Conservation (phyloP, 2,113 vertebrate species). For the Lipophrys pholis region DNA sequence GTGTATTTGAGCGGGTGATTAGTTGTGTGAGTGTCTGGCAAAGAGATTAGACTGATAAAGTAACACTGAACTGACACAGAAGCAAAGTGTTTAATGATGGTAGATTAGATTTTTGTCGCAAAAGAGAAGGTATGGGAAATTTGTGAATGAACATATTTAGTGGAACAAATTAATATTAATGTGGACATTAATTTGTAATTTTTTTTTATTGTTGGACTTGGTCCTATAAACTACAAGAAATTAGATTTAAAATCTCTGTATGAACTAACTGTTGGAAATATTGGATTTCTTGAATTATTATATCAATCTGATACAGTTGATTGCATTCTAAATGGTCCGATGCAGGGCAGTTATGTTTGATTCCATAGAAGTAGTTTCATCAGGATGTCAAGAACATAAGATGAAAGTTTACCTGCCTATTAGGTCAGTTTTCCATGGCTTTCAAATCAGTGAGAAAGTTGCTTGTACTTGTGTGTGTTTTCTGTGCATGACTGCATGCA, state of each 20-base stretch:
- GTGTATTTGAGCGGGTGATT: conserved; percentile 25
- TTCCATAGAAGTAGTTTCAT: neutral
- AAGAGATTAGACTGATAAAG: conserved; percentile 32
- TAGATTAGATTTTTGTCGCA: neutral
- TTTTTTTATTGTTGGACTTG: neutral
- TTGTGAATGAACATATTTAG: neutral
- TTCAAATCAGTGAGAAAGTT: conserved; percentile 25
- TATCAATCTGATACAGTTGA: neutral
- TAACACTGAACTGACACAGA: conserved; percentile 8
- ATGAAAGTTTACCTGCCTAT: neutral
- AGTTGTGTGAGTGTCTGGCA: conserved; percentile 37
- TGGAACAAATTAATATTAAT: neutral
- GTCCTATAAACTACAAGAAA: conserved; percentile 2
- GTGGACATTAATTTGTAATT: neutral
- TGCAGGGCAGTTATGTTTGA: neutral
- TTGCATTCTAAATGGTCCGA: no score
- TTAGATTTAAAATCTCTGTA: no score
- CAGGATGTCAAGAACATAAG: neutral
- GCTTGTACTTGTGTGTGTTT: neutral
- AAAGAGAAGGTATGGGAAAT: neutral
- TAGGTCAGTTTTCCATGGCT: neutral
- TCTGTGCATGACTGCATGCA: neutral
- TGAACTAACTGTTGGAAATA: neutral
- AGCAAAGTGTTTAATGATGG: conserved; percentile 15
- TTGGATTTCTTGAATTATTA: neutral